Conservation (phyloP, 2,113 vertebrate genomes). For the Cavia aperea region DNA sequence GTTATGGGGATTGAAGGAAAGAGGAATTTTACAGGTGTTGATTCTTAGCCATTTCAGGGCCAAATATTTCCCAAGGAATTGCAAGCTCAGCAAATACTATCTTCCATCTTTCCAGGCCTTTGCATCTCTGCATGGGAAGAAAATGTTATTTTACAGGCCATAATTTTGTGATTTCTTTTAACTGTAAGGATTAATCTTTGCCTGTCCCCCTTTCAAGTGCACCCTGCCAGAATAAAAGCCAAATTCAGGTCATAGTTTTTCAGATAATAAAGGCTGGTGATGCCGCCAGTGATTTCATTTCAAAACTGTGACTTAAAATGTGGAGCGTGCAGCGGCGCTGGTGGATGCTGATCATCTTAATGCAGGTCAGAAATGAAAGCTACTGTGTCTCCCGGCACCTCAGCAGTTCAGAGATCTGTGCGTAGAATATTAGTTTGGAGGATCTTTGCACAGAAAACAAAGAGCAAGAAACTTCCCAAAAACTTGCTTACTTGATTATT, state of each 20-base stretch:
- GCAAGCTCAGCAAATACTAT: neutral
- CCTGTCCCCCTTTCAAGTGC: neutral
- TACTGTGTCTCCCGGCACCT: neutral
- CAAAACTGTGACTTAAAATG: neutral
- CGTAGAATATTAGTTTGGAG: neutral
- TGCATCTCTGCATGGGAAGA: neutral
- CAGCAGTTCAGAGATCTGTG: neutral
- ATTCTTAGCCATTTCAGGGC: constrained; percentile 53
- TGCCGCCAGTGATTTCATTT: neutral
- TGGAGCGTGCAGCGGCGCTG: too few species aligned
- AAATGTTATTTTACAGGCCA: neutral
- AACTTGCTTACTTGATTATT: neutral
- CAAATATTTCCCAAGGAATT: constrained; percentile 16
- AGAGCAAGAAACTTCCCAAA: neutral
- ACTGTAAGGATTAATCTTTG: neutral
- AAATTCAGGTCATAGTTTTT: neutral
- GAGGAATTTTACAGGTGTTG: constrained; percentile 65
- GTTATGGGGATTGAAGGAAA: constrained; percentile 58
- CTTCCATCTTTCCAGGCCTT: neutral
- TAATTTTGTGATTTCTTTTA: constrained; percentile 26
- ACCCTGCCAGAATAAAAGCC: neutral
- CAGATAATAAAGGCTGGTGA: neutral
- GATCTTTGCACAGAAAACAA: constrained; percentile 12
- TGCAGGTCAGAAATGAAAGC: neutral
- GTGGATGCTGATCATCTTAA: neutral